These are phyloP conservation scores for Sula dactylatra DNA, from an alignment of 2,113 vertebrate genomes.

Conservation along the genomic window DNA sequence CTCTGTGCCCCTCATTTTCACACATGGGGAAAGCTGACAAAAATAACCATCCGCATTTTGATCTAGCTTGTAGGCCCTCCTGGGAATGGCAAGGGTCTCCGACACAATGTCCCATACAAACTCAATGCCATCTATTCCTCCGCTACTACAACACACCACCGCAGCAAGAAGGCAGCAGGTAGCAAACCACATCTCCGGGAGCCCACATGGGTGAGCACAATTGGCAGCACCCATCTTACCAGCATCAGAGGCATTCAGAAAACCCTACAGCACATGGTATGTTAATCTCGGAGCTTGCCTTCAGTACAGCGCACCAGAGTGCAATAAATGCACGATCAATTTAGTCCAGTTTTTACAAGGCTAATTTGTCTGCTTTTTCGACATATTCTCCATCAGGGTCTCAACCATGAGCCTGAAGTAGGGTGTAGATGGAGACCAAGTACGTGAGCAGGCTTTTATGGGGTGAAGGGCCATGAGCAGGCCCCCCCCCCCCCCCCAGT, in stretches of 20 bases:
- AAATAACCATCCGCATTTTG: not conserved
- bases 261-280: not conserved
- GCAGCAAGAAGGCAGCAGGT: not conserved
- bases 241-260: not conserved
- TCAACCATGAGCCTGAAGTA: not conserved
- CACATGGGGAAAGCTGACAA: not conserved
- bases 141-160: fast-evolving
- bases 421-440: not conserved
- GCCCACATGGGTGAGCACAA: fast-evolving
- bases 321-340: not conserved
- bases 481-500: fast-evolving
- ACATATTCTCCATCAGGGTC: not conserved
- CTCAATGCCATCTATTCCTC: not conserved
- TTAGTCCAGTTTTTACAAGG: not conserved
- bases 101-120: not conserved
- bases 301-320: not conserved
- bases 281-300: not conserved
- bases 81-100: not conserved
- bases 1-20: not conserved
- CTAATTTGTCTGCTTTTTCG: not conserved
- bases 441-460: not conserved
- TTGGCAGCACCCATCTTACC: not conserved
- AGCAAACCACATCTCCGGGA: not conserved
- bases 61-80: not conserved
- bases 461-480: not conserved